These are phyloP conservation scores for Lithobates sylvaticus DNA, from an alignment of 2,797 vertebrate genomes.

Conservation along the genomic window DNA sequence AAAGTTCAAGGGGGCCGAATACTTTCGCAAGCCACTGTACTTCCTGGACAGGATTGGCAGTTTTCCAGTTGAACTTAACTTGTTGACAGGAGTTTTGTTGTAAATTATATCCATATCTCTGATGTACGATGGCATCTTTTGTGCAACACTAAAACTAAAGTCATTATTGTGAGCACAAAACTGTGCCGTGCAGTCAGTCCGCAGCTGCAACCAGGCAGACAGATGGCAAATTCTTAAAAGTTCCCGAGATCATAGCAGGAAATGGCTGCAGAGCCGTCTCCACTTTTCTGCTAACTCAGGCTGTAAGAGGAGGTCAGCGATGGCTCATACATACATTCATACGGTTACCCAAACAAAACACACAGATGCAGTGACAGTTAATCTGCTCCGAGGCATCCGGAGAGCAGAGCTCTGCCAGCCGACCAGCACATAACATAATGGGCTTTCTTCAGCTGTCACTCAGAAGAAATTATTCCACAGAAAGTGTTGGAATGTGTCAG, in stretches of 20 bases:
- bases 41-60: neutral
- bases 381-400: neutral
- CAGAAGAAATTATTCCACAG: neutral
- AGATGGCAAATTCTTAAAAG: conserved; percentile 4
- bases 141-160: neutral
- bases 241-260: neutral
- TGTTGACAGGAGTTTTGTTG: neutral
- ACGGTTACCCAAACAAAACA: conserved; percentile 17
- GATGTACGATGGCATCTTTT: neutral
- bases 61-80: no score
- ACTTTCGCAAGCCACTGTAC: no score
- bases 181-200: neutral
- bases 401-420: neutral
- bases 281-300: conserved; percentile 16
- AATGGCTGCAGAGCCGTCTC: neutral
- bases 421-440: conserved; percentile 16
- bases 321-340: conserved; percentile 23
- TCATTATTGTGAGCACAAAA: neutral
- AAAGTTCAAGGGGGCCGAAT: no score
- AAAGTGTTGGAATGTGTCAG: neutral
- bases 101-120: neutral
- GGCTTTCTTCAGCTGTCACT: conserved; percentile 15
- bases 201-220: neutral
- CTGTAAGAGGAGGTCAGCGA: neutral
- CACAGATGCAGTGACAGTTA: conserved; percentile 11